These are phyloP conservation scores for Brenthis hecate DNA, from an alignment of 2,888 invertebrate genomes.

Conservation along the genomic window DNA sequence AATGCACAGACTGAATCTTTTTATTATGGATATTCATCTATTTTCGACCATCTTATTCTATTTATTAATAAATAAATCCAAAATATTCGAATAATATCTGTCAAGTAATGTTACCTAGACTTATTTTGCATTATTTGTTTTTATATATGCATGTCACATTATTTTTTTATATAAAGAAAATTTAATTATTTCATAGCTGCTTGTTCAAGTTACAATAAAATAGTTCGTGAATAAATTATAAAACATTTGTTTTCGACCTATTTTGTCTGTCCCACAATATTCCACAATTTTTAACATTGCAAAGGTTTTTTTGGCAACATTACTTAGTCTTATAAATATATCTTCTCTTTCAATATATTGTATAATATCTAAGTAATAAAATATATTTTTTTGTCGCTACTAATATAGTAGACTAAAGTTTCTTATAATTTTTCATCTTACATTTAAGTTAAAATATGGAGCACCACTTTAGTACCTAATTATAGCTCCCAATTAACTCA, in stretches of 20 bases:
- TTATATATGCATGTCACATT: no score
- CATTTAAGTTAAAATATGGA: constrained; percentile 24
- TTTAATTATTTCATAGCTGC: no score
- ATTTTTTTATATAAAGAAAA: no score
- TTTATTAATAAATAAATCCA: no score
- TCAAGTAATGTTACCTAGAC: no score
- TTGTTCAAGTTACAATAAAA: no score
- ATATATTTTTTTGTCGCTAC: constrained; percentile 28
- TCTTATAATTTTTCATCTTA: constrained; percentile 14
- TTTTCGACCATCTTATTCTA: neutral
- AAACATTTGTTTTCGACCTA: no score
- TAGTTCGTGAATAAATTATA: no score
- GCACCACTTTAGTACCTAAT: constrained; percentile 30
- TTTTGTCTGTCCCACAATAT: no score
- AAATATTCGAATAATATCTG: no score
- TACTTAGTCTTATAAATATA: constrained; percentile 10
- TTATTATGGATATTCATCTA: neutral
- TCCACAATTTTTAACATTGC: no score
- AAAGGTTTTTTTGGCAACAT: constrained; percentile 2
- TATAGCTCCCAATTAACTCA: constrained; percentile 20
- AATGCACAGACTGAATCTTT: neutral
- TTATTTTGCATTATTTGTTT: no score
- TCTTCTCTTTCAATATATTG: constrained; percentile 4
- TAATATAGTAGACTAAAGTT: constrained; percentile 32
- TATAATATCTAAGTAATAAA: constrained; percentile 16